Base-by-base conservation (phyloP, 2,113 vertebrate genomes). In the Procavia capensis region DNA sequence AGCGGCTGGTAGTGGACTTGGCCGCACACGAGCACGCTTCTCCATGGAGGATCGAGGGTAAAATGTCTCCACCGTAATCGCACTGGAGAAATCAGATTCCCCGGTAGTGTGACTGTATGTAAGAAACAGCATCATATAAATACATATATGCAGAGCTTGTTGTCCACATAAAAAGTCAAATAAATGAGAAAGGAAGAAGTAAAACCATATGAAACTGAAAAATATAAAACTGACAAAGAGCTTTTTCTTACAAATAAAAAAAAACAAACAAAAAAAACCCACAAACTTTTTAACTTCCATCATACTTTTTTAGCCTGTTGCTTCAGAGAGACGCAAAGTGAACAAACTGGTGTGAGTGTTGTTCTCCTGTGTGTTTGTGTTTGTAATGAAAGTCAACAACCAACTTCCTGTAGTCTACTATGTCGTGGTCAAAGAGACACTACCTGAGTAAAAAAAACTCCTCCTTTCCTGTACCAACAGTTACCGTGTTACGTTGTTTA, bases 221-320 rank as follows among this genome's bases (percentile, higher is more conserved):
- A 95, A 27, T 88, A 59, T 43, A 90, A 95, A 94, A 93, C 17
- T 85, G 96, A 95, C 16, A 24, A 4, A 95, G 82, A 98, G 92
- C 94, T 96, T 96, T 98, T 97, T 83, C 92, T 85, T 70, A 64
- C 59, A 79, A 72, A 54, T 39, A 57, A 29, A 36, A n/a, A 16
- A 20, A 63, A 64, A 78, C 70, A 43, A 45, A 54, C 22, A 41
- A 34, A 14, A 20, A n/a, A 43, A 34, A 89, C 13, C 68, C 68
- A 72, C 64, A 95, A 96, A 86, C 74, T 93, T 97, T 97, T 97
- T 91, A 54, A 96, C 94, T 97, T 95, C 94, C 91, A 61, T 95
- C 97, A 85, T 93, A 96, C 96, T 91, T 98, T 97, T 95, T 94
- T 97, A 98, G 98, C 98, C 97, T 98, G 97, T 98, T 96, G 97